Percentiles rank a stretch among this genome's conserved stretches.
Evolutionary conservation across 2,888 invertebrate species (phyloP).

Genomic region (Andrena hattorfiana): DNA sequence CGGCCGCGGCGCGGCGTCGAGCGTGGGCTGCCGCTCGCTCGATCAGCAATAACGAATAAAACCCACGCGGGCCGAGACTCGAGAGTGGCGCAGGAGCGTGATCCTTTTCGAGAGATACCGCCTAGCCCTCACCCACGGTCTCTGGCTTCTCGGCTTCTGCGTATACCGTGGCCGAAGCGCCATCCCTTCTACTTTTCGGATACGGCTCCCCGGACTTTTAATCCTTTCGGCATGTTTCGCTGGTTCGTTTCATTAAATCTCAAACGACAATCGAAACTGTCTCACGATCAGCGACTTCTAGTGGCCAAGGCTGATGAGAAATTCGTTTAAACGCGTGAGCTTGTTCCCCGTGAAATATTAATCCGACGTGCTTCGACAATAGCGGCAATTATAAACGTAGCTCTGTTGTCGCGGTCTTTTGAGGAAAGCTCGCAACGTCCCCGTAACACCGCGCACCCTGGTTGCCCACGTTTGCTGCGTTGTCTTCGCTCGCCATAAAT

Average conservation of each 20-base stretch:
- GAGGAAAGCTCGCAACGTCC: too few species aligned
- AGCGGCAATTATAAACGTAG: too few species aligned
- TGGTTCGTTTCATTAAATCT: neutral
- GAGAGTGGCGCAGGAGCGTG: constrained; percentile 59
- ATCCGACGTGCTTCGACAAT: too few species aligned
- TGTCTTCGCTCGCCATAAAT: constrained; percentile 27
- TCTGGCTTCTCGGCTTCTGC: constrained; percentile 18
- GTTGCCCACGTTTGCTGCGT: neutral
- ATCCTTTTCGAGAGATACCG: constrained; percentile 64
- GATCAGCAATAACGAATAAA: constrained; percentile 70
- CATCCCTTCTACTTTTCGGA: constrained; percentile 44
- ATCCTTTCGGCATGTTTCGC: neutral
- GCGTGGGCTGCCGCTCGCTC: constrained; percentile 51
- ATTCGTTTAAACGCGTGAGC: too few species aligned
- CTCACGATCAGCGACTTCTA: neutral
- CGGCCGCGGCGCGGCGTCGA: constrained; percentile 13
- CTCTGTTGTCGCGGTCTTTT: too few species aligned
- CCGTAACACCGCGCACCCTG: too few species aligned
- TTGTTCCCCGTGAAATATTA: too few species aligned
- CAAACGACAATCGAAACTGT: neutral
- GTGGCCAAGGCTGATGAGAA: neutral
- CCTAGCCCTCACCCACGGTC: constrained; percentile 32
- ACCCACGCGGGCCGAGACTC: constrained; percentile 60
- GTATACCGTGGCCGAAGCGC: constrained; percentile 18
- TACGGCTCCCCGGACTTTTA: constrained; percentile 4